These are phyloP conservation scores for Bactericera cockerelli DNA, from an alignment of 1,140 invertebrate species.

Conservation along the genomic window DNA sequence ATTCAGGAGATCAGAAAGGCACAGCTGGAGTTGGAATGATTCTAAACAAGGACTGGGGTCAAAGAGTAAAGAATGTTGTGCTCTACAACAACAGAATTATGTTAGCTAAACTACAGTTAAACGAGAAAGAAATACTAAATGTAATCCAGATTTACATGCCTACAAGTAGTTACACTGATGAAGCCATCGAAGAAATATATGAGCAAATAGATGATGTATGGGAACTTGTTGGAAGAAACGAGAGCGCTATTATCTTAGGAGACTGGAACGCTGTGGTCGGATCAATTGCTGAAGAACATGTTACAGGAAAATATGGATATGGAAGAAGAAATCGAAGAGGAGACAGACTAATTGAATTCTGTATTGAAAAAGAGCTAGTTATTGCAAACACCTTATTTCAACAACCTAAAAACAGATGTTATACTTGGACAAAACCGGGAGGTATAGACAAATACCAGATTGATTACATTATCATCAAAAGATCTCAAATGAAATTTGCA, in stretches of 20 bases:
- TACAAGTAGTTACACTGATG: slow-evolving; percentile 1
- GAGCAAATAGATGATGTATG: slow-evolving; percentile 10
- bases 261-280: slow-evolving; percentile 12
- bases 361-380: slow-evolving; percentile 5
- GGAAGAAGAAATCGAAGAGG: slow-evolving; percentile 3
- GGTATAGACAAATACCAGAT: slow-evolving; percentile 8
- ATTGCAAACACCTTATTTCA: slow-evolving; percentile 10
- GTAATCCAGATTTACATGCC: slow-evolving; percentile 12
- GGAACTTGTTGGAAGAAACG: background rate
- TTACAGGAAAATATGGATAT: slow-evolving; percentile 5
- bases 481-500: background rate
- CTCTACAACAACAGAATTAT: slow-evolving; percentile 7
- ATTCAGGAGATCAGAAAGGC: background rate
- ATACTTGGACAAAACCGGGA: slow-evolving; percentile 10
- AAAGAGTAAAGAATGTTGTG: background rate
- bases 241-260: background rate
- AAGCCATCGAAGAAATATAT: slow-evolving; percentile 9
- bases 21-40: slow-evolving; percentile 7
- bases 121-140: slow-evolving; percentile 7
- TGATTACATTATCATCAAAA: slow-evolving; percentile 7
- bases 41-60: slow-evolving; percentile 3
- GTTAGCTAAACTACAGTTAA: background rate
- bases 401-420: slow-evolving; percentile 5
- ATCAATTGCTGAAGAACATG: background rate
- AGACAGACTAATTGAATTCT: background rate